phyloP scores from a whole-genome alignment of 2,888 invertebrate genomes.

The Lasioglossum pauxillum region DNA sequence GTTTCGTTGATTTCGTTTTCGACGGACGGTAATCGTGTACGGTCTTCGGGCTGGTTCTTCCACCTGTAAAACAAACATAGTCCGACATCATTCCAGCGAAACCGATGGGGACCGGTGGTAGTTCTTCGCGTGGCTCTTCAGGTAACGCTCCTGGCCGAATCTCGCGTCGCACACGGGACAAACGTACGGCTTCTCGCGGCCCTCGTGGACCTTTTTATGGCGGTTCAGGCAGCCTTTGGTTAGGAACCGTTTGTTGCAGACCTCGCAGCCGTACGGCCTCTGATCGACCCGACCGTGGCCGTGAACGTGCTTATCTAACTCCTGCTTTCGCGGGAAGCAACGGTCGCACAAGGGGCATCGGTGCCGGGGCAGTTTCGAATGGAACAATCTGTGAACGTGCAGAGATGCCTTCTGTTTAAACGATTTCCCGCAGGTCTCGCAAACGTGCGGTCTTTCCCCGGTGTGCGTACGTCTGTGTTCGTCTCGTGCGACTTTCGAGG shows the following conservation, averaged over 20 bases:
- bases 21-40: constrained; percentile 30
- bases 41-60: constrained; percentile 43
- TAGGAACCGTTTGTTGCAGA: constrained; percentile 85
- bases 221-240: constrained; percentile 85
- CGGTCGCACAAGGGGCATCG: constrained; percentile 78
- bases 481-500: constrained; percentile 75
- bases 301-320: constrained; percentile 84
- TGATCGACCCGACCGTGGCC: constrained; percentile 85
- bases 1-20: constrained; percentile 40
- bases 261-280: constrained; percentile 83
- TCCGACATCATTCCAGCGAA: constrained; percentile 54
- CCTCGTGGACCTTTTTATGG: constrained; percentile 85
- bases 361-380: constrained; percentile 56
- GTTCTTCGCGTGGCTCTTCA: constrained; percentile 83
- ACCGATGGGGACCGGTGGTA: constrained; percentile 52
- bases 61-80: constrained; percentile 72
- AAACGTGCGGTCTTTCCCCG: constrained; percentile 76
- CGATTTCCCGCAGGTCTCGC: constrained; percentile 84
- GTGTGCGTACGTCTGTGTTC: constrained; percentile 81
- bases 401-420: constrained; percentile 85
- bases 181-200: constrained; percentile 62
- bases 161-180: constrained; percentile 79
- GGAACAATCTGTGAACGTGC: constrained; percentile 82
- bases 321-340: constrained; percentile 85
- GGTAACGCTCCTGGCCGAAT: constrained; percentile 85